Evolutionary conservation across 2,113 vertebrate genomes (phyloP).

Genomic region (Plecotus auritus): DNA sequence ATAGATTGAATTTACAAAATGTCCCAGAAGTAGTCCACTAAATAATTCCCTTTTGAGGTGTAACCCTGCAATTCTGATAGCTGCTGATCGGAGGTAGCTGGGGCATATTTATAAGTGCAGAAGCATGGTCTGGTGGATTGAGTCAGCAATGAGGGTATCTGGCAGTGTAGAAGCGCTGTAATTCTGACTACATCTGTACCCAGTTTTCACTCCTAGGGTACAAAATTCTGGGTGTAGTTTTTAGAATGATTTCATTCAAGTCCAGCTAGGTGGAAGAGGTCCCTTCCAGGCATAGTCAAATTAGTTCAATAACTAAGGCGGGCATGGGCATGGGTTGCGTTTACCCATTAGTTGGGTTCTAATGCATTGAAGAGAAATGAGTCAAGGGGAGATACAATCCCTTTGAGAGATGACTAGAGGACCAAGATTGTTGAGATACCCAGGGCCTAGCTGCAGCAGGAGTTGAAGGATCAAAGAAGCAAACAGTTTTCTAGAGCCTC

Average conservation of each 20-base stretch:
- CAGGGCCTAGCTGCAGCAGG: background rate
- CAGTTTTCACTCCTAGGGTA: background rate
- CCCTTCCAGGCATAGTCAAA: background rate
- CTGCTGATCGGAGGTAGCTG: background rate
- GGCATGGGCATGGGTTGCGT: background rate
- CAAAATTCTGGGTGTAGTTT: background rate
- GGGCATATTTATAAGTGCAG: background rate
- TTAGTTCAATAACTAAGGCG: background rate
- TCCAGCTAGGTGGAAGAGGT: background rate
- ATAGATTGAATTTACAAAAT: background rate
- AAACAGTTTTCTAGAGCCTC: background rate
- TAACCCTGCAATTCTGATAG: background rate
- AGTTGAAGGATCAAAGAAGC: background rate
- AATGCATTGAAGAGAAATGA: background rate
- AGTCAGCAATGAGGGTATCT: background rate
- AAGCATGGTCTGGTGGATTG: background rate
- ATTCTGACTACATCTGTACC: background rate
- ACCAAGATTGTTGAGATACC: background rate
- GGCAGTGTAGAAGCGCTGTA: background rate
- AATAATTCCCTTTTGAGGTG: background rate
- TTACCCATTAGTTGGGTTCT: background rate
- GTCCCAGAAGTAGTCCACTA: background rate
- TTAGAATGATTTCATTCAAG: background rate
- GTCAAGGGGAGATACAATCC: background rate
- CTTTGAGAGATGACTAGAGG: background rate